Conservation (phyloP, 2,797 vertebrate genomes). For the Stomatorhinus walkeri region DNA sequence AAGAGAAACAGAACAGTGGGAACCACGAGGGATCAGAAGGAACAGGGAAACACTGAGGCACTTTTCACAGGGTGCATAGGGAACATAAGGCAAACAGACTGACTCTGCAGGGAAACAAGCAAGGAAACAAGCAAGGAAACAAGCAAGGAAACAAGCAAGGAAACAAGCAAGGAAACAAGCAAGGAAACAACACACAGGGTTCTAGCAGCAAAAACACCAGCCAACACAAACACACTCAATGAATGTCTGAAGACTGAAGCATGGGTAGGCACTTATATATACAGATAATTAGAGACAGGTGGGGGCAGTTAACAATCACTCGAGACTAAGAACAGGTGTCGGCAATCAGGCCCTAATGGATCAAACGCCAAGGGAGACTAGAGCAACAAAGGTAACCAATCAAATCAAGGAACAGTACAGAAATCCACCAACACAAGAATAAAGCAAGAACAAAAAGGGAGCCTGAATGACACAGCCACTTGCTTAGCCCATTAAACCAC, state of each 20-base stretch:
- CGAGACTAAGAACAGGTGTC: neutral
- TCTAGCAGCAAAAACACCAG: neutral
- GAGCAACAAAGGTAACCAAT: neutral
- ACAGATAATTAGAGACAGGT: neutral
- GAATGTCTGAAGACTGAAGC: neutral
- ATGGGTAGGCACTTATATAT: neutral
- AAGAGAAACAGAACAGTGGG: neutral
- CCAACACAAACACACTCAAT: neutral
- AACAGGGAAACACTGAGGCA: neutral
- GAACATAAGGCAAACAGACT: neutral
- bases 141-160: neutral
- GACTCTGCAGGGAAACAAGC: neutral
- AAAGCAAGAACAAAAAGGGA: neutral
- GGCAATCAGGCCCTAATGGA: neutral
- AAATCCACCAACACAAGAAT: neutral
- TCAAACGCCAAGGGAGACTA: neutral
- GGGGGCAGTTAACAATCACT: neutral
- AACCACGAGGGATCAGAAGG: neutral
- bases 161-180: neutral
- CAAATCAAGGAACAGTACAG: neutral
- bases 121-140: too few species aligned
- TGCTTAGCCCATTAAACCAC: neutral
- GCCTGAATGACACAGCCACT: neutral
- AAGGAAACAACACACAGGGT: neutral
- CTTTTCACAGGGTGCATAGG: neutral